Evolutionary conservation across 2,113 vertebrate genomes (phyloP).

Genomic region (Corapipo altera): DNA sequence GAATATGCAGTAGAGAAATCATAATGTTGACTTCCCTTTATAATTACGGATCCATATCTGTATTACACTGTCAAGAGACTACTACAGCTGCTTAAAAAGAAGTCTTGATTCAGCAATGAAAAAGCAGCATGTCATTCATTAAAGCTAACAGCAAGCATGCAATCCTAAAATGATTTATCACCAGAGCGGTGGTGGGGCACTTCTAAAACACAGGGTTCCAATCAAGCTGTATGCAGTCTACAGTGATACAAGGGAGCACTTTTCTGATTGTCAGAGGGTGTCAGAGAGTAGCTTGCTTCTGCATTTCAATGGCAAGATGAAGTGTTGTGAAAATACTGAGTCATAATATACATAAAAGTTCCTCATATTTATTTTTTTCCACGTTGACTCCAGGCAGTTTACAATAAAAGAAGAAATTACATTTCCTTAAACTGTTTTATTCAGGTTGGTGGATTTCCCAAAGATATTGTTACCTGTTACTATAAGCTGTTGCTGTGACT

Average conservation of each 20-base stretch:
- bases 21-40: slow-evolving; percentile 52
- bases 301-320: background rate
- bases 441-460: background rate
- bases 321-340: background rate
- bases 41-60: slow-evolving; percentile 27
- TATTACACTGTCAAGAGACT: slow-evolving; percentile 2
- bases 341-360: background rate
- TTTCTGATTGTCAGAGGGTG: background rate
- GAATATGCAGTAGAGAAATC: slow-evolving; percentile 34
- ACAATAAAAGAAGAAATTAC: background rate
- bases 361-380: background rate
- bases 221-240: background rate
- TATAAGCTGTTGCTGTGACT: background rate
- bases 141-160: background rate
- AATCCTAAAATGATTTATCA: slow-evolving; percentile 43
- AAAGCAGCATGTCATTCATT: slow-evolving; percentile 14
- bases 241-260: slow-evolving; percentile 12
- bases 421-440: background rate
- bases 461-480: background rate
- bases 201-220: background rate
- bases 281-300: background rate
- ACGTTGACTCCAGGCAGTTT: background rate
- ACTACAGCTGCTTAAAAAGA: slow-evolving; percentile 31
- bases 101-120: background rate
- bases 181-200: background rate